Conservation (phyloP, 2,113 vertebrate species). For the Heptranchias perlo region DNA sequence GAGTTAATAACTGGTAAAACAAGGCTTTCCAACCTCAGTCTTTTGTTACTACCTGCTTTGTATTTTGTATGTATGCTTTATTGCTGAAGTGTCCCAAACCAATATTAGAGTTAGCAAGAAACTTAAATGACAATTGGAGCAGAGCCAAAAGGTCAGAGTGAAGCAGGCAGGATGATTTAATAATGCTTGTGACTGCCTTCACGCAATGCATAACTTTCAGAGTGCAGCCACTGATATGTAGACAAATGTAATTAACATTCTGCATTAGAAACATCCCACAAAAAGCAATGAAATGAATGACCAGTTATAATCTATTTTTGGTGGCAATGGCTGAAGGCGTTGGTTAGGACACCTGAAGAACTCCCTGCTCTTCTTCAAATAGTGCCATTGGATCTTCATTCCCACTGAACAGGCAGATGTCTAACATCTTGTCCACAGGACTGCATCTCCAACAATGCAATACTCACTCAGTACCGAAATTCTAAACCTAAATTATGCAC, state of each 20-base stretch:
- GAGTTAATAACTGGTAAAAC: neutral
- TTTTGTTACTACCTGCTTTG: neutral
- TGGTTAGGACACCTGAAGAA: neutral
- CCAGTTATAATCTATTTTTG: neutral
- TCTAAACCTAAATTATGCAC: neutral
- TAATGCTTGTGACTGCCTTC: neutral
- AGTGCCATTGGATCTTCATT: neutral
- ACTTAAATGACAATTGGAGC: neutral
- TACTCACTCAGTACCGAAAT: neutral
- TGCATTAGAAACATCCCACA: neutral
- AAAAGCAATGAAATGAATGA: neutral
- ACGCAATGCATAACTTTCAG: neutral
- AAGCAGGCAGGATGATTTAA: neutral
- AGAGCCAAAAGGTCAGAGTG: neutral
- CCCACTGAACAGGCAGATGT: neutral
- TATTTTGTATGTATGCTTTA: neutral
- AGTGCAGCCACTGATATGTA: neutral
- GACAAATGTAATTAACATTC: neutral
- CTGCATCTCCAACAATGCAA: neutral
- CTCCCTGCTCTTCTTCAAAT: neutral
- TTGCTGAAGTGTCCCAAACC: neutral
- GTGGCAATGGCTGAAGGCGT: neutral
- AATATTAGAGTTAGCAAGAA: neutral
- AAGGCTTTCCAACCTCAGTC: neutral
- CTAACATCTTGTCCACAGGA: neutral